phyloP scores from a whole-genome alignment of 1,140 invertebrate genomes.

The Zaprionus taronus region DNA sequence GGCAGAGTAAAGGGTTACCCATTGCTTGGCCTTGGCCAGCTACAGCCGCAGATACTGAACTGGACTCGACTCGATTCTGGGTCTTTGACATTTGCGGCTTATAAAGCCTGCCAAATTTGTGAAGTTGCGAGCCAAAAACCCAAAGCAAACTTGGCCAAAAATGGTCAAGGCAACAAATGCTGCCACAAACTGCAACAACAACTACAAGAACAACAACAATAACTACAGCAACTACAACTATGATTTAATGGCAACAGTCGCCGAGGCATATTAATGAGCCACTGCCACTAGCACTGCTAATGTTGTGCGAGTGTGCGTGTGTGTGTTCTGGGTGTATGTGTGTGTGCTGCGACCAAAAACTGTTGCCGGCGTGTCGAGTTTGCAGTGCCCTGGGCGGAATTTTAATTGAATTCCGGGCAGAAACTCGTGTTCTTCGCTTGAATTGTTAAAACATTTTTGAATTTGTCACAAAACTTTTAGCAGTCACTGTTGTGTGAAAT shows the following conservation, averaged over 20 bases:
- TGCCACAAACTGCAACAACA: background rate
- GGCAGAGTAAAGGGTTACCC: slow-evolving; percentile 12
- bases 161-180: slow-evolving; percentile 39
- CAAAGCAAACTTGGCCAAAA: slow-evolving; percentile 26
- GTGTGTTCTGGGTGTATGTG: background rate
- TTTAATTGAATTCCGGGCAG: slow-evolving; percentile 40
- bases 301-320: background rate
- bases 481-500: slow-evolving; percentile 17
- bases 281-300: slow-evolving; percentile 11
- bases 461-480: slow-evolving; percentile 36
- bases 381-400: slow-evolving; percentile 12
- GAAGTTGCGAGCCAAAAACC: slow-evolving; percentile 16
- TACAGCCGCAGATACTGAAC: slow-evolving; percentile 11
- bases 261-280: slow-evolving; percentile 44
- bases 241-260: slow-evolving; percentile 44
- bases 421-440: slow-evolving; percentile 18
- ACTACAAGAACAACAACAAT: background rate
- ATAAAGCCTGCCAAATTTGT: slow-evolving; percentile 43
- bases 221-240: slow-evolving; percentile 24
- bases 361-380: background rate
- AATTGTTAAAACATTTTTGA: slow-evolving; percentile 27
- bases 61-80: background rate
- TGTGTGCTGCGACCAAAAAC: background rate
- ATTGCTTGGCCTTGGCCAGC: slow-evolving; percentile 40
- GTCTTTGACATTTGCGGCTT: slow-evolving; percentile 43